Base-by-base conservation (phyloP, 2,797 vertebrate genomes). In the Graptemys geographica region DNA sequence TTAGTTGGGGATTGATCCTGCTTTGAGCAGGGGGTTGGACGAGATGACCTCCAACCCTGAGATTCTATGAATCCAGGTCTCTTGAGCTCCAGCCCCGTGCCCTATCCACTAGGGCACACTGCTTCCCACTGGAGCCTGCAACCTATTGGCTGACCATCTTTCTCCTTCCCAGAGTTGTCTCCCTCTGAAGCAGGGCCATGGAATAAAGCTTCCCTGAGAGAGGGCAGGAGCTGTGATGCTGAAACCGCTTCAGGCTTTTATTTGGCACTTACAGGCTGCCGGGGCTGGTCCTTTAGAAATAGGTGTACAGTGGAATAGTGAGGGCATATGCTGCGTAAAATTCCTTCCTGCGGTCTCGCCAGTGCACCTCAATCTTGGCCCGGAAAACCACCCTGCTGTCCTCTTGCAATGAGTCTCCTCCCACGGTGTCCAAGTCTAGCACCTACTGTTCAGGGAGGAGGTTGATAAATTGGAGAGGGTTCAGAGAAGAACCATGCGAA, bases 81-180 rank as follows among this genome's bases (percentile, higher is more conserved):
- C 47, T 27, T 19, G 8, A 0, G 10, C 15, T 76, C 72, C 69
- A 13, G 37, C 3, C 69, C 51, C 62, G 3, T 11, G 1, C 13
- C 0, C 0, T 16, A 0, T 19, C 47, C 11, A 78, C 79, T 79
- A 65, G 23, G 0, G 81, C 3, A 4, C 16, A 25, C 37, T 76
- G 78, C 37, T 1, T 37, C 78, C 84, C 41, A 2, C 11, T 31
- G 1, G 79, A 23, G 15, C 28, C 55, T 47, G 82, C 79, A 18
- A 19, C 0, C 0, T 16, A 13, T 47, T 3, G 1, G 8, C 79
- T 28, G 37, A 21, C 19, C 9, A 44, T 13, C 0, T 2, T 52
- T 55, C 57, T 53, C 8, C 47, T 9, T 16, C 44, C 74, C 44
- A 47, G 23, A 11, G 25, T 10, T 44, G 11, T 76, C 41, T 13